These are phyloP conservation scores for Deilephila elpenor DNA, from an alignment of 2,888 invertebrate species.

Conservation along the genomic window DNA sequence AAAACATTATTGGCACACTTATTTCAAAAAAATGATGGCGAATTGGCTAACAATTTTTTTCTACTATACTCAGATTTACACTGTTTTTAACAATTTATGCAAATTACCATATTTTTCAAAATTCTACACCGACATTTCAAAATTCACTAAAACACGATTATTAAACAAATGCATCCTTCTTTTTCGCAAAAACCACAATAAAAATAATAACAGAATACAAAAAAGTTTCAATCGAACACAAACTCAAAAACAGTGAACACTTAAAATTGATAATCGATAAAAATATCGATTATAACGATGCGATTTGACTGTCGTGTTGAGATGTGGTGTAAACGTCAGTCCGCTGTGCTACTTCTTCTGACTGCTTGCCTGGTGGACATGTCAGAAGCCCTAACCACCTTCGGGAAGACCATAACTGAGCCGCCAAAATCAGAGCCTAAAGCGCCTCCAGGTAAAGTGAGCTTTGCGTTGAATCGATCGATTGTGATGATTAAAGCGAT, in stretches of 20 bases:
- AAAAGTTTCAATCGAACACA: neutral
- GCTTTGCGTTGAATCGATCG: neutral
- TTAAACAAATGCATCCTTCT: too few species aligned
- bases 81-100: neutral
- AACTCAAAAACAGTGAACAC: neutral
- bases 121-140: neutral
- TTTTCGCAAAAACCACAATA: too few species aligned
- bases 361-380: slow-evolving; percentile 74
- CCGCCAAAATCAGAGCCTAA: slow-evolving; percentile 78
- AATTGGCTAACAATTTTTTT: neutral
- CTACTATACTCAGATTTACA: neutral
- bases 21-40: neutral
- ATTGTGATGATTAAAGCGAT: neutral
- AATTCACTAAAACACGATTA: neutral
- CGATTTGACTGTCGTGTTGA: slow-evolving; percentile 69
- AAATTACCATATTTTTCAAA: neutral
- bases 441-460: slow-evolving; percentile 80
- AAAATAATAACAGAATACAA: neutral
- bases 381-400: slow-evolving; percentile 87
- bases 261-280: neutral
- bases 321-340: slow-evolving; percentile 77
- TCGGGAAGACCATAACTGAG: slow-evolving; percentile 87
- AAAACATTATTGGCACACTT: too few species aligned
- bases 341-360: slow-evolving; percentile 71
- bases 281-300: slow-evolving; percentile 49